Evolutionary conservation across 1,140 invertebrate species (phyloP).

Genomic region (Micrasema longulum): DNA sequence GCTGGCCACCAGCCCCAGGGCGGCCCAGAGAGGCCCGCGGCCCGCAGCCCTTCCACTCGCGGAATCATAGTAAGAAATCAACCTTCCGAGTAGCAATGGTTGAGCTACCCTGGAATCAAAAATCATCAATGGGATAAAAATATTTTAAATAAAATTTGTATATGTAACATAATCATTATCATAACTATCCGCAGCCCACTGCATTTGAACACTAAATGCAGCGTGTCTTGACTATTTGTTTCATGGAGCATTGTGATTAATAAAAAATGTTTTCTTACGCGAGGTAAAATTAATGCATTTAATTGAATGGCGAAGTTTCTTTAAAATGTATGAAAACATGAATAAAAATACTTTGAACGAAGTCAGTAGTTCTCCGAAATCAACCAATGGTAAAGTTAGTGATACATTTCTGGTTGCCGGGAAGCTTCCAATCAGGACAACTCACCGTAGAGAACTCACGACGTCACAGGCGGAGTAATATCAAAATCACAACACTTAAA

Average conservation of each 20-base stretch:
- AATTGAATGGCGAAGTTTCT: neutral
- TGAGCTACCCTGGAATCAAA: slow-evolving; percentile 34
- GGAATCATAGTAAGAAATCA: slow-evolving; percentile 24
- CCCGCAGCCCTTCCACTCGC: neutral
- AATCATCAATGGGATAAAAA: neutral
- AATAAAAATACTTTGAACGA: neutral
- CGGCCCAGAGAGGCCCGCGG: neutral
- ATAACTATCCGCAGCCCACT: neutral
- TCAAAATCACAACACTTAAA: no score
- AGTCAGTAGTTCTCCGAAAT: neutral
- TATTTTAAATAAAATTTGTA: no score
- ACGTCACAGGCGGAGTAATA: no score
- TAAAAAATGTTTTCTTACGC: no score
- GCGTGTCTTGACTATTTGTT: no score
- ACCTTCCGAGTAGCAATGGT: slow-evolving; percentile 23
- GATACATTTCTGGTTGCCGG: neutral
- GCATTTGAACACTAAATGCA: neutral
- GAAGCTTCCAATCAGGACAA: no score
- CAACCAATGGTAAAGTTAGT: neutral
- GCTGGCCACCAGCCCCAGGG: slow-evolving; percentile 59
- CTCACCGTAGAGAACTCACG: no score
- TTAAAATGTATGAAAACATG: neutral
- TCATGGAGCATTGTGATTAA: no score
- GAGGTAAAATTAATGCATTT: no score
- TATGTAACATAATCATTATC: neutral